Evolutionary conservation across 2,113 vertebrate genomes (phyloP).

Genomic region (Anser cygnoides): DNA sequence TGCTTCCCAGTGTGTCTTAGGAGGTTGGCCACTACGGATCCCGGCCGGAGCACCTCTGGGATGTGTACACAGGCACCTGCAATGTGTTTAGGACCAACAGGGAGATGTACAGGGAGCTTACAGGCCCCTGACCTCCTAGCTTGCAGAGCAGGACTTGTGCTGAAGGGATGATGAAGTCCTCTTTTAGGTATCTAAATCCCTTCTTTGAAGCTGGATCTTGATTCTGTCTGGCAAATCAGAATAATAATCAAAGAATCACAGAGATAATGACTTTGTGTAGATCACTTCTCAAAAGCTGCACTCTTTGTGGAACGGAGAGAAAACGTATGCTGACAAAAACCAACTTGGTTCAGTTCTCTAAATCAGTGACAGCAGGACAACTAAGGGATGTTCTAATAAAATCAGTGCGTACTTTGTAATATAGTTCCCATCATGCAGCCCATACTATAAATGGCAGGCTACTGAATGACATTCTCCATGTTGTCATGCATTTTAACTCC

Average conservation of each 20-base stretch:
- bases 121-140: neutral
- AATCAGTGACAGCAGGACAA: neutral
- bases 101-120: neutral
- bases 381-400: neutral
- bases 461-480: neutral
- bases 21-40: neutral
- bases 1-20: neutral
- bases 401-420: neutral
- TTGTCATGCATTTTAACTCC: slow-evolving; percentile 26
- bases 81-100: neutral
- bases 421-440: neutral
- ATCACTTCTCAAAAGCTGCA: neutral
- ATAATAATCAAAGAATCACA: neutral
- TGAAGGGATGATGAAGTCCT: neutral
- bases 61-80: neutral
- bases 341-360: neutral
- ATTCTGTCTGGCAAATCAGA: neutral
- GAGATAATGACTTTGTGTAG: neutral
- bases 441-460: neutral
- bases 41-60: neutral
- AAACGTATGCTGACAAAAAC: neutral
- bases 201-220: neutral
- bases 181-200: neutral
- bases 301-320: neutral
- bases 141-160: neutral